Evolutionary conservation across 2,888 invertebrate species (phyloP).

Genomic region (Trichogramma dendrolimi): DNA sequence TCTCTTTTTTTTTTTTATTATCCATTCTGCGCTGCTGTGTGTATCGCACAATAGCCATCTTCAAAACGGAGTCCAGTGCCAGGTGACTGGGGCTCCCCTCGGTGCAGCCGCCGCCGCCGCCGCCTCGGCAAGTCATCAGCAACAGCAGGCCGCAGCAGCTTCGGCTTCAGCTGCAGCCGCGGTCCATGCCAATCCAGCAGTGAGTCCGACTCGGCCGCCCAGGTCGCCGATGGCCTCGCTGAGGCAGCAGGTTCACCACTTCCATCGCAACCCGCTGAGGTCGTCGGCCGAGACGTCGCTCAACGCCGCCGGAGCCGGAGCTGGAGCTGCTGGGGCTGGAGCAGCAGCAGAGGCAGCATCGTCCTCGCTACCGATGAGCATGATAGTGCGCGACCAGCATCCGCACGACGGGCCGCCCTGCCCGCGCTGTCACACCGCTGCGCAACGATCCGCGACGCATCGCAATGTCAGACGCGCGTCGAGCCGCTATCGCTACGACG

Average conservation of each 20-base stretch:
- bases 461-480: no score
- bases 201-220: constrained; percentile 18
- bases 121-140: constrained; percentile 26
- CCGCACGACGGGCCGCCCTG: constrained; percentile 38
- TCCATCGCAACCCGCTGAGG: constrained; percentile 19
- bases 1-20: constrained; percentile 9
- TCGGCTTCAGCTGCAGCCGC: no score
- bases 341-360: constrained; percentile 36
- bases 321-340: constrained; percentile 10
- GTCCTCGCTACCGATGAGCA: constrained; percentile 42
- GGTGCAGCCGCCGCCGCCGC: constrained; percentile 38
- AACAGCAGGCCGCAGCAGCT: not conserved
- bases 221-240: constrained; percentile 27
- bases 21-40: not conserved
- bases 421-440: not conserved
- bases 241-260: constrained; percentile 36
- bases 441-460: not conserved
- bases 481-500: no score
- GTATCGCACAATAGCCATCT: constrained; percentile 50
- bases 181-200: not conserved
- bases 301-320: constrained; percentile 22
- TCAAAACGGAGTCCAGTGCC: constrained; percentile 60
- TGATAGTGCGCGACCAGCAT: constrained; percentile 45
- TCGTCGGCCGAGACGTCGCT: constrained; percentile 32
- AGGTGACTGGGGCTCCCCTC: constrained; percentile 54